Base-by-base conservation (phyloP, 1,140 invertebrate species). In the Glomeris maerens region DNA sequence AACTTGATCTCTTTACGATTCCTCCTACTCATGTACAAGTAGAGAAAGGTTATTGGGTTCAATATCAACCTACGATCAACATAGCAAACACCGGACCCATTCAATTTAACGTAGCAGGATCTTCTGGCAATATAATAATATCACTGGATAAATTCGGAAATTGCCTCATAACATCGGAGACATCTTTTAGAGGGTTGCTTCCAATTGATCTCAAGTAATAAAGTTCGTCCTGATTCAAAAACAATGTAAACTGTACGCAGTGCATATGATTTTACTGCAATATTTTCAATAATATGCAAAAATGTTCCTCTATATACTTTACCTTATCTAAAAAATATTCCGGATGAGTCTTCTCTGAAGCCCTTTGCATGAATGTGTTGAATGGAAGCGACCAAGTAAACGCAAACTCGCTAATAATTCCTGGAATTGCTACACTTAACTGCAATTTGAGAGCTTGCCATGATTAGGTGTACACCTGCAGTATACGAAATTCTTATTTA, bases 161-260 rank as follows among this genome's bases (percentile, higher is more conserved):
- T 53, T 73, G 66, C 14, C 54, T 57, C 13, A 53, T 55, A 31
- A 78, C 64, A 54, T 76, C 64, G 5, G 74, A 73, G 38, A 72
- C 64, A 52, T 75, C 71, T 60, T 72, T 63, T 42, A 72, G 67
- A 45, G 72, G 66, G 55, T 70, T 66, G 42, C 65, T 62, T 21
- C 75, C 74, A 3, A 78, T 57, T 10, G 74, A 71, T 51, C 75
- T 55, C 20, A 78, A 57, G 57, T 78, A 78, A 58, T 74, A 77
- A 42, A 64, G 64, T 57, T 75, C 73, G 47, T 62, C 61, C 59
- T 68, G 28, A 46, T 50, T 48, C 29, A 25, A 50, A 64, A 45
- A 39, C 20, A 7, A 52, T 17, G 13, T 14, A 5, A 21, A n/a
- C 44, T 10, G 25, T 1, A 20, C 17, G 28, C 20, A 40, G 3